phyloP scores from a whole-genome alignment of 2,113 vertebrate species.

The Chloropsis hardwickii region DNA sequence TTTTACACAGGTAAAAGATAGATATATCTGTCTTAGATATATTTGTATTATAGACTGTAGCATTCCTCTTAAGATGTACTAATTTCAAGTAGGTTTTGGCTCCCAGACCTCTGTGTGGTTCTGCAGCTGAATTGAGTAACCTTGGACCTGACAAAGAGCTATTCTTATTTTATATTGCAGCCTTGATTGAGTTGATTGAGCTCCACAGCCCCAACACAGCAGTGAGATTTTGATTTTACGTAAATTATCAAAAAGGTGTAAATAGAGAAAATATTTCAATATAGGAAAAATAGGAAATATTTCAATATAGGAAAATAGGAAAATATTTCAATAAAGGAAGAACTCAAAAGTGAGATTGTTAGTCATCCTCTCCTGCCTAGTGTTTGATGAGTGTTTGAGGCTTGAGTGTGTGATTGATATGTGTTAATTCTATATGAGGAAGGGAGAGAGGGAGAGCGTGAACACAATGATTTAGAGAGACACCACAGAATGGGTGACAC shows the following conservation, averaged over 20 bases:
- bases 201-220: background rate
- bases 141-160: background rate
- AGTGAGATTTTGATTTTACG: background rate
- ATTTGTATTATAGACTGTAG: background rate
- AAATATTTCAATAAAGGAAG: background rate
- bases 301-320: background rate
- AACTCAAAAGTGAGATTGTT: background rate
- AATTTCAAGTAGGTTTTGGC: background rate
- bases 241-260: background rate
- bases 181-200: background rate
- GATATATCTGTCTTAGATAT: background rate
- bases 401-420: background rate
- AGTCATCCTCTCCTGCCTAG: background rate
- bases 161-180: background rate
- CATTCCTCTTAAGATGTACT: background rate
- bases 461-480: background rate
- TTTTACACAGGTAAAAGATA: background rate
- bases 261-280: background rate
- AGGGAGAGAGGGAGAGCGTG: rapidly evolving
- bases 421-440: background rate
- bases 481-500: background rate
- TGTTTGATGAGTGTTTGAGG: background rate
- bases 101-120: background rate
- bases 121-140: background rate
- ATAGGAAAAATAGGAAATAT: background rate